Conservation (phyloP, 2,888 invertebrate genomes). For the Cephus rjabovi region DNA sequence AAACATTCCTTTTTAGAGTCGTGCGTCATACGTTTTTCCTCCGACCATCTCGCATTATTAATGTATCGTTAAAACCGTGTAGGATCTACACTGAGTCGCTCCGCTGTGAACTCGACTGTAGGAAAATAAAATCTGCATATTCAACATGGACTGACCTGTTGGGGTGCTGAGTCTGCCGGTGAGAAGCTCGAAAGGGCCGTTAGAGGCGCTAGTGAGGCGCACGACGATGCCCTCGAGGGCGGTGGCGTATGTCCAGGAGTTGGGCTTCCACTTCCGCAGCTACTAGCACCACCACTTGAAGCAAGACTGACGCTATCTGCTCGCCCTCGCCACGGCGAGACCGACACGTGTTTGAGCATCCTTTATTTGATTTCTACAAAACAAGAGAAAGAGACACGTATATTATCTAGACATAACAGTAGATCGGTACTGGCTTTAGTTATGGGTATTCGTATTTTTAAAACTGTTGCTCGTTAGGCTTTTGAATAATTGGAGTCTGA, state of each 20-base stretch:
- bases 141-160: slow-evolving; percentile 54
- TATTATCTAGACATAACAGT: background rate
- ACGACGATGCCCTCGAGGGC: slow-evolving; percentile 63
- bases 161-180: slow-evolving; percentile 56
- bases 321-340: slow-evolving; percentile 86
- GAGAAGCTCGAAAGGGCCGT: slow-evolving; percentile 61
- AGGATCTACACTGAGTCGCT: background rate
- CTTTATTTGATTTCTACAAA: slow-evolving; percentile 24
- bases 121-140: background rate
- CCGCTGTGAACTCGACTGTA: background rate
- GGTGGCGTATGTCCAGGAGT: slow-evolving; percentile 75
- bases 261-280: slow-evolving; percentile 79
- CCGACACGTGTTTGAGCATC: slow-evolving; percentile 94
- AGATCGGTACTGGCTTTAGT: background rate
- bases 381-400: background rate
- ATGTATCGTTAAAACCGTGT: background rate
- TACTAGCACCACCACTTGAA: slow-evolving; percentile 70
- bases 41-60: background rate
- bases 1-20: background rate
- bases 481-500: background rate
- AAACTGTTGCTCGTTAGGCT: background rate
- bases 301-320: slow-evolving; percentile 87
- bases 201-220: slow-evolving; percentile 60
- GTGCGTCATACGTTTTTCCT: background rate
- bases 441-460: background rate